phyloP scores from a whole-genome alignment of 2,113 vertebrate species.

The Planiliza haematocheilus region DNA sequence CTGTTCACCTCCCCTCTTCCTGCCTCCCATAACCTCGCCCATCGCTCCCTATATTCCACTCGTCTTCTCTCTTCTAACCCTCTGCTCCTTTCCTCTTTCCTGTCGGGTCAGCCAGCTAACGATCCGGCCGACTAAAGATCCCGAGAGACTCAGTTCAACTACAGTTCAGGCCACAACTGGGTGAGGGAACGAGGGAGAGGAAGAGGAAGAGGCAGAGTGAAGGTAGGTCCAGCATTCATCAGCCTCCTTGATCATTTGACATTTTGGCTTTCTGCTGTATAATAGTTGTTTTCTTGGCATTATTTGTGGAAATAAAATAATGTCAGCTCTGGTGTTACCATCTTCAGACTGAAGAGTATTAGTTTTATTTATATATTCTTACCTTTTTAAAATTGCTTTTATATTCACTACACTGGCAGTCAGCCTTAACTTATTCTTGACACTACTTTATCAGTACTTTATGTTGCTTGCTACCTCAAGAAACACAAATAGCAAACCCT shows the following conservation, averaged over 20 bases:
- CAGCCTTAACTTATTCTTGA: too few relatives aligned
- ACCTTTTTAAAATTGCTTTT: constrained; percentile 21
- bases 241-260: constrained; percentile 42
- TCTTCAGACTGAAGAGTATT: constrained; percentile 30
- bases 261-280: constrained; percentile 30
- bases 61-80: constrained; percentile 48
- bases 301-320: constrained; percentile 22
- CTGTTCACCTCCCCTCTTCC: constrained; percentile 14
- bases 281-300: constrained; percentile 30
- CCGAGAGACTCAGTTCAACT: constrained; percentile 79
- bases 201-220: constrained; percentile 31
- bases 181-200: constrained; percentile 44
- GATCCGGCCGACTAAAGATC: constrained; percentile 75
- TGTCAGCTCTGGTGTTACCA: neutral
- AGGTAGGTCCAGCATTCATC: constrained; percentile 49
- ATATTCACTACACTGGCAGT: too few relatives aligned
- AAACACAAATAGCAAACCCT: too few relatives aligned
- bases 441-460: too few relatives aligned
- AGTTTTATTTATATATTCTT: constrained; percentile 18
- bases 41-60: constrained; percentile 46
- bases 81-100: constrained; percentile 58
- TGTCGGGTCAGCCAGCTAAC: constrained; percentile 81
- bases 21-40: constrained; percentile 31
- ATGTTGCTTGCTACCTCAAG: too few relatives aligned
- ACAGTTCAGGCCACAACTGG: constrained; percentile 77